phyloP scores from a whole-genome alignment of 2,113 vertebrate species.

The Chaetops frenatus region DNA sequence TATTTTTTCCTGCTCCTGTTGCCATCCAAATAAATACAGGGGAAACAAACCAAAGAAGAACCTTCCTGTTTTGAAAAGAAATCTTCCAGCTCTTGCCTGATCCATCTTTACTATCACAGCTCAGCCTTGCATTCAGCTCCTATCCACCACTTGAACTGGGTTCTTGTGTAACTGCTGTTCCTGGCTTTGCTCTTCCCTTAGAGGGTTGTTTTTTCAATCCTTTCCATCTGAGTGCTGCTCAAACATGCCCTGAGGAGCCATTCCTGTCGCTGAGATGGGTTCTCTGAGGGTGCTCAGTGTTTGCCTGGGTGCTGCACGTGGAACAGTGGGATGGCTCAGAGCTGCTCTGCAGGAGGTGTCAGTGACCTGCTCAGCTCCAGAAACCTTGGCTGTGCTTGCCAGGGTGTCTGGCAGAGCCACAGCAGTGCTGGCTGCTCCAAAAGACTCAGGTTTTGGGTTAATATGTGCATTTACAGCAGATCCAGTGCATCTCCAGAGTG shows the following conservation, averaged over 20 bases:
- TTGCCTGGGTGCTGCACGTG: background rate
- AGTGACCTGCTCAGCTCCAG: background rate
- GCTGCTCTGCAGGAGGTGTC: background rate
- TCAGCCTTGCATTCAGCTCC: background rate
- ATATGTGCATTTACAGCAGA: background rate
- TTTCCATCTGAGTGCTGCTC: background rate
- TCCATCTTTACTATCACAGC: background rate
- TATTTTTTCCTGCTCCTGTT: background rate
- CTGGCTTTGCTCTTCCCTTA: background rate
- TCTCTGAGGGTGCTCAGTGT: background rate
- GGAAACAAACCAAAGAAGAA: background rate
- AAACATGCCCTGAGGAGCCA: background rate
- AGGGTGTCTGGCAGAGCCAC: background rate
- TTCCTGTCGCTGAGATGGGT: background rate
- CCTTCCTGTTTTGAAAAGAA: background rate
- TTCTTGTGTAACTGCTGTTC: background rate
- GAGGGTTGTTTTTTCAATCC: background rate
- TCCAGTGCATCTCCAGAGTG: background rate
- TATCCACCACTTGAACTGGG: background rate
- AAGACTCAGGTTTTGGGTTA: background rate
- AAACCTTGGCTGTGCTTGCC: background rate
- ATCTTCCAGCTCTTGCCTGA: background rate
- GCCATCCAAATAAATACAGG: background rate
- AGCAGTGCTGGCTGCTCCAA: background rate
- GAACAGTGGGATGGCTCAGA: background rate